Base-by-base conservation (phyloP, 1,140 invertebrate genomes). In the Danaus melanippus region DNA sequence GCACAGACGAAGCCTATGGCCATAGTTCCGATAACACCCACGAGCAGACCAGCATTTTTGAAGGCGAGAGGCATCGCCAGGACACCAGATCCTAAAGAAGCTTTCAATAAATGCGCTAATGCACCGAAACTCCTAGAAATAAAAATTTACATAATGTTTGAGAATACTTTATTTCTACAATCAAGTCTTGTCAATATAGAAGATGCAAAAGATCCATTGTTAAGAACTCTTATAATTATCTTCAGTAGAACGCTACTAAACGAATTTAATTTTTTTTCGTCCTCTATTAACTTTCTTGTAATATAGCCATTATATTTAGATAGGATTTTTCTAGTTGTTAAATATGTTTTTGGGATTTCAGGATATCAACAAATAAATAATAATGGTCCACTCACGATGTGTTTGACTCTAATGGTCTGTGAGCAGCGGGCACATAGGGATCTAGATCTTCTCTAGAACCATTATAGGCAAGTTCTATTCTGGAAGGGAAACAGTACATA, bases 51-150 rank as follows among this genome's bases (percentile, higher is more conserved):
- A 44, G 93, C 93, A 76, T 96, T 92, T 64, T 91, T 92, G 63
- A 97, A 92, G 7, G 96, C 95, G 54, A 91, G 89, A 2, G 96
- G 95, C 93, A 97, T 96, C 1, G 96, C 95, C 62, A 97, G 83
- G 48, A 97, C 93, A 0, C 96, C 96, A 0, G 95, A 96, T 0
- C 96, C 96, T 8, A 97, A 87, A 0, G 95, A 96, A 39, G 92
- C 93, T 76, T 96, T 96, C 1, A 96, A 78, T 8, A 96, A 82
- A 82, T 96, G 94, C 12, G 92, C 89, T 69, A 95, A 76, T 0
- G 94, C 91, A 11, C 93, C 93, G 9, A 89, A 80, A 67, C 93
- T 91, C 59, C 93, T 94, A 83, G 10, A 88, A 88, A 69, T 39
- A 54, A 46, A 42, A 12, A 43, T 15, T 15, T n/a, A 12, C 42